phyloP scores from a whole-genome alignment of 2,797 vertebrate genomes.

The Eulemur albifrons region DNA sequence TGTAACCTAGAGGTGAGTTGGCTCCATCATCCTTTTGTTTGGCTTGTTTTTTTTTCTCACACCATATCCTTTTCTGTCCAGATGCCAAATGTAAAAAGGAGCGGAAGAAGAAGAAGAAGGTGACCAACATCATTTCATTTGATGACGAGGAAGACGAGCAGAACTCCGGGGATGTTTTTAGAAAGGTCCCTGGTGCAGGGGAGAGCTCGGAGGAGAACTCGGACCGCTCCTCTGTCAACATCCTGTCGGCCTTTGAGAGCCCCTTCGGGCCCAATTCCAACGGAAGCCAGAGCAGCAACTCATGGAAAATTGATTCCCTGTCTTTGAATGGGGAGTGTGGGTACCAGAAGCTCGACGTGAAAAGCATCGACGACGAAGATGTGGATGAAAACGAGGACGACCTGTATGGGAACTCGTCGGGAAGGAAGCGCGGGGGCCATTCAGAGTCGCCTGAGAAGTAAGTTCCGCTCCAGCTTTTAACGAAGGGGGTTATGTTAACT shows the following conservation, averaged over 20 bases:
- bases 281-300: conserved; percentile 78
- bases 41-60: neutral
- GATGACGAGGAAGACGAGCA: conserved; percentile 93
- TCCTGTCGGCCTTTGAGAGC: conserved; percentile 77
- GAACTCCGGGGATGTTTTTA: conserved; percentile 85
- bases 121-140: conserved; percentile 98
- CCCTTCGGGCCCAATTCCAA: conserved; percentile 75
- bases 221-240: conserved; percentile 82
- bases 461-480: conserved; percentile 60
- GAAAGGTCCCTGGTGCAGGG: conserved; percentile 82
- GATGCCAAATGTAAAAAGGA: conserved; percentile 93
- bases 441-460: conserved; percentile 81
- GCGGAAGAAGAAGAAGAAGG: conserved; percentile 95
- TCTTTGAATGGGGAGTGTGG: conserved; percentile 84
- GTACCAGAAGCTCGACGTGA: conserved; percentile 86
- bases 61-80: conserved; percentile 66
- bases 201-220: conserved; percentile 91
- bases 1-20: neutral
- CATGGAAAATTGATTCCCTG: conserved; percentile 77
- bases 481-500: fast-evolving
- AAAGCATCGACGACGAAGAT: conserved; percentile 89
- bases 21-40: neutral
- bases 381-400: conserved; percentile 82
- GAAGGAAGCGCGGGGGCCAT: conserved; percentile 66
- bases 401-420: conserved; percentile 23